Evolutionary conservation across 1,140 invertebrate species (phyloP), one percentile per base, ranked within the genome.

Genomic region (Camponotus floridanus): DNA sequence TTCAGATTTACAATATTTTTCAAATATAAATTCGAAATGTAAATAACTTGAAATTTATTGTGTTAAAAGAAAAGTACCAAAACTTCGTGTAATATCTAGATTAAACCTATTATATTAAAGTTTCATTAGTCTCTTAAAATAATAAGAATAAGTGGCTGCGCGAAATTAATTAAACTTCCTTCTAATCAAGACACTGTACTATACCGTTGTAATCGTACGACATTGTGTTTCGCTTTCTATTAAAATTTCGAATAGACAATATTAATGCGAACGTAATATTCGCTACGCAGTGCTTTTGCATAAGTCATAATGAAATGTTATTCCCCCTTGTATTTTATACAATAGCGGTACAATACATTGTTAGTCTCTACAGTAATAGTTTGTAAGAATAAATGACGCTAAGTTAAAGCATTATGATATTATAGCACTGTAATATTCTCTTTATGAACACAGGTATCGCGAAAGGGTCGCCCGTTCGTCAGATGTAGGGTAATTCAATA

Each of bases 401-500:
- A 45, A 45, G 21, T 73, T 26, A 59, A 81, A 59, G 55, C n/a
- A 74, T 33, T 61, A n/a, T 55, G 36, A 73, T 31, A 15, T 64
- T 64, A 33, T 64, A 64, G 26, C 31, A 39, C 39, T 26, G 8
- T 51, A 15, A 51, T 51, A 51, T 51, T 51, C 48, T 51, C 48
- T 51, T 51, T 51, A 51, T 70, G 57, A 64, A 4, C n/a, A 9
- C 33, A 55, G 45, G 15, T 73, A 71, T 59, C 55, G 55, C 68
- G 6, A 74, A 48, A n/a, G 39, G 7, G 62, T 78, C 67, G 70
- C 48, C 70, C 85, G 76, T 67, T 73, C 51, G 76, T 83, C 88
- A 70, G 70, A 86, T 86, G 76, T 64, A 51, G 76, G 71, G 74
- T 88, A 89, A 89, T 89, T 89, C 70, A 86, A 89, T 89, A 89